Evolutionary conservation across 2,797 vertebrate genomes (phyloP), one percentile per base, ranked within the genome.

Genomic region (Hydrophis major): DNA sequence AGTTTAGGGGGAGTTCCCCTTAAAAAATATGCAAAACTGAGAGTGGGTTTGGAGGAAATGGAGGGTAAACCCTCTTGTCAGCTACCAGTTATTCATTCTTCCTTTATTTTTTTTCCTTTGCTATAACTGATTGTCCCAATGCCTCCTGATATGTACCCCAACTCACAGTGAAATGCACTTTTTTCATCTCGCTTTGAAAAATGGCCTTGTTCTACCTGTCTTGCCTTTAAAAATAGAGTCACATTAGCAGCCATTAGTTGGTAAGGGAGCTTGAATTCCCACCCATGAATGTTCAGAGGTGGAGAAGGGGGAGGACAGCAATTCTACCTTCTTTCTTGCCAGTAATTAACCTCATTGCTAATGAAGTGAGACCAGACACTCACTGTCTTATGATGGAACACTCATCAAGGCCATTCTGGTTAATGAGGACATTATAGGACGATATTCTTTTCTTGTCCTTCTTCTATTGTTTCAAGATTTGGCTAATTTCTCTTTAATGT

Each of bases 341-440:
- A 93, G 94, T 96, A 96, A 97, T 97, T 97, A 97, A 97, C 97
- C 96, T 95, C 59, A 8, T 94, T 42, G 94, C 94, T 97, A 97
- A 97, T 97, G 97, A 97, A 96, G 96, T 92, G 96, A 94, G 93
- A 93, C 96, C 92, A 97, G 95, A 96, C 92, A 93, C 94, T 94
- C 96, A 96, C 95, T 91, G 92, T 92, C 96, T 89, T 78, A 18
- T 94, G 95, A 95, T 28, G 89, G 94, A 95, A 94, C 92, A 94
- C 96, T 96, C 93, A 87, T 61, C 37, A 96, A 92, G 96, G 95
- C 95, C 92, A 63, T 59, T 1, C 87, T 95, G 95, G 89, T 92
- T 97, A 97, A 97, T 97, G 96, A 97, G 97, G 95, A 97, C 93
- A 93, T 97, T 97, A 97, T 95, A 95, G 94, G 95, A 93, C 93